These are phyloP conservation scores for Psilanteris sp. DNA, from an alignment of 1,140 invertebrate species.

Conservation along the genomic window DNA sequence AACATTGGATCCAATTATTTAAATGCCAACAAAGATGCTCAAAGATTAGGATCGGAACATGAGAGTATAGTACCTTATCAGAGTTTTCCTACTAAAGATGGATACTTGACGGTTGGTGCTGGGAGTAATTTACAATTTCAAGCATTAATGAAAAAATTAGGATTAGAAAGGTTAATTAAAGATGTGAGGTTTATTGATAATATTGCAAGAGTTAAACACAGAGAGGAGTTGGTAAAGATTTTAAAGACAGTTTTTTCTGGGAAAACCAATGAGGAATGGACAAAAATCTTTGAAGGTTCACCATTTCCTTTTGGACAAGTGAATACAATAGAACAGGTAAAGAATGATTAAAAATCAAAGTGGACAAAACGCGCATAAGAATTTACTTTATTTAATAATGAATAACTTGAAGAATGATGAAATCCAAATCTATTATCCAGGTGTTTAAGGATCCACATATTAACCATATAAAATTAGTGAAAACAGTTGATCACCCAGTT, in stretches of 20 bases:
- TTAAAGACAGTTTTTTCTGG: constrained; percentile 83
- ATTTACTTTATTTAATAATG: too few species aligned
- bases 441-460: constrained; percentile 95
- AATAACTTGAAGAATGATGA: too few species aligned
- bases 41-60: constrained; percentile 93
- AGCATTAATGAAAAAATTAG: constrained; percentile 84
- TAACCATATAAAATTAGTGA: constrained; percentile 86
- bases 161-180: constrained; percentile 81
- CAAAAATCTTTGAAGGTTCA: constrained; percentile 84
- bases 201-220: constrained; percentile 84
- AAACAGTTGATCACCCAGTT: constrained; percentile 86
- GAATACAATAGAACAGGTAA: constrained; percentile 88
- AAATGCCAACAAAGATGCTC: constrained; percentile 89
- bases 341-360: too few species aligned
- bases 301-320: constrained; percentile 94
- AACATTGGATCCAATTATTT: constrained; percentile 95
- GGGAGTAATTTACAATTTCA: constrained; percentile 90
- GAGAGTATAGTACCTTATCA: constrained; percentile 97
- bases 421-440: constrained; percentile 64
- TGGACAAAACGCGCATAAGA: too few species aligned
- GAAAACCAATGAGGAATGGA: constrained; percentile 90
- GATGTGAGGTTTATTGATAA: constrained; percentile 36
- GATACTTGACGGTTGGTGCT: constrained; percentile 91
- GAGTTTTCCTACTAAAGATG: constrained; percentile 89
- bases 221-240: constrained; percentile 84